Evolutionary conservation across 2,888 invertebrate species (phyloP).

Genomic region (Eilema sororculum): DNA sequence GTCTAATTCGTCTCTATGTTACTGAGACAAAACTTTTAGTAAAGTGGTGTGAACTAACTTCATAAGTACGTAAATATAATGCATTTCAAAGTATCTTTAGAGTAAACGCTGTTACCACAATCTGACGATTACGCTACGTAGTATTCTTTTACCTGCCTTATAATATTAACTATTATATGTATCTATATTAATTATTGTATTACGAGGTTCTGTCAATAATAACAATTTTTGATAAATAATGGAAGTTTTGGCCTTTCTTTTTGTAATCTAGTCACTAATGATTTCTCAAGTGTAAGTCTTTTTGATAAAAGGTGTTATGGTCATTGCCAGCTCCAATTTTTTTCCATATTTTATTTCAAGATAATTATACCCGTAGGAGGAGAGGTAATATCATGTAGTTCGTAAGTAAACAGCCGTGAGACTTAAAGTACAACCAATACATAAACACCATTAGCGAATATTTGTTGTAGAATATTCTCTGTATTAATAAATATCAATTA

Average conservation of each 20-base stretch:
- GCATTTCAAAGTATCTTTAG: slow-evolving; percentile 80
- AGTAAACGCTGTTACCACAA: slow-evolving; percentile 74
- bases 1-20: slow-evolving; percentile 50
- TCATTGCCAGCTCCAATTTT: slow-evolving; percentile 35
- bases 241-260: slow-evolving; percentile 40
- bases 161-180: slow-evolving; percentile 32
- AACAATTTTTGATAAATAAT: slow-evolving; percentile 25
- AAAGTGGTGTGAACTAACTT: slow-evolving; percentile 53
- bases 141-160: slow-evolving; percentile 52
- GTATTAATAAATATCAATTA: slow-evolving; percentile 60
- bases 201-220: slow-evolving; percentile 21
- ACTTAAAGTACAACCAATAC: slow-evolving; percentile 73
- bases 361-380: slow-evolving; percentile 32
- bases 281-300: slow-evolving; percentile 40
- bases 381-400: slow-evolving; percentile 55
- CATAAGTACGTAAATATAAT: slow-evolving; percentile 66
- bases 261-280: slow-evolving; percentile 49
- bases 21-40: slow-evolving; percentile 34
- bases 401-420: slow-evolving; percentile 61
- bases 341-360: slow-evolving; percentile 24
- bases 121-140: slow-evolving; percentile 63
- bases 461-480: slow-evolving; percentile 82
- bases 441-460: slow-evolving; percentile 74
- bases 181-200: slow-evolving; percentile 29
- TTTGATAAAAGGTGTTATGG: slow-evolving; percentile 34